These are phyloP conservation scores for Eremophila alpestris DNA, from an alignment of 2,797 vertebrate genomes.

Conservation along the genomic window DNA sequence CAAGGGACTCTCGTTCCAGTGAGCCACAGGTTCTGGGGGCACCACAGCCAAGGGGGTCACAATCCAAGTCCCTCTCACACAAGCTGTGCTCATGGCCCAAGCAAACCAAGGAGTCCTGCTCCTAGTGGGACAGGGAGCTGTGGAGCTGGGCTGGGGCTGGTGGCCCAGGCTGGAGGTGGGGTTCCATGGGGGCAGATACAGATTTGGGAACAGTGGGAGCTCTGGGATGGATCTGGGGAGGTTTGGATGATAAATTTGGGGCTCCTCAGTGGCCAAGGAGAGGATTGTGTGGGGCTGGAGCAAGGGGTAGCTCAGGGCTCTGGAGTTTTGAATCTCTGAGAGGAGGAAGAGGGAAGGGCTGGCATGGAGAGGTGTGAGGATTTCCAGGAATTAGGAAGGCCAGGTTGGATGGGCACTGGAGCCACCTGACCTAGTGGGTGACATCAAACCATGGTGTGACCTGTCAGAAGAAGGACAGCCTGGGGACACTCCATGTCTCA, in stretches of 20 bases:
- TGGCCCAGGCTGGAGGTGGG: not conserved
- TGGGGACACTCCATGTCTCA: not conserved
- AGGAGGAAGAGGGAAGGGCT: not conserved
- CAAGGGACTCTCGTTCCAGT: not conserved
- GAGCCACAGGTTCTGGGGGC: not conserved
- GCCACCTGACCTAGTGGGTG: no score
- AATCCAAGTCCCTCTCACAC: not conserved
- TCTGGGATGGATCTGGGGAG: not conserved
- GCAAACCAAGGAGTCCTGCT: not conserved
- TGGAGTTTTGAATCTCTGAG: not conserved
- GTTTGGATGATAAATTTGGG: not conserved
- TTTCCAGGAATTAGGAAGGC: not conserved
- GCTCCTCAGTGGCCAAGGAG: not conserved
- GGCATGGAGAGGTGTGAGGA: not conserved
- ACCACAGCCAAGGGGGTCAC: not conserved
- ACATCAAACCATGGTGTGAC: not conserved
- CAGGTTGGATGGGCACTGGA: not conserved
- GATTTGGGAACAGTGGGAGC: not conserved
- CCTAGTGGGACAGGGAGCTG: not conserved
- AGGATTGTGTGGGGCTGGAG: not conserved
- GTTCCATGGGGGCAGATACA: fast-evolving
- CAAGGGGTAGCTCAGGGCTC: not conserved
- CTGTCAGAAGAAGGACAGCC: not conserved
- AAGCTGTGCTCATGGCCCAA: not conserved
- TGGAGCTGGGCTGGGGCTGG: not conserved